phyloP scores from a whole-genome alignment of 2,797 vertebrate genomes.

The Sebastes cheni region DNA sequence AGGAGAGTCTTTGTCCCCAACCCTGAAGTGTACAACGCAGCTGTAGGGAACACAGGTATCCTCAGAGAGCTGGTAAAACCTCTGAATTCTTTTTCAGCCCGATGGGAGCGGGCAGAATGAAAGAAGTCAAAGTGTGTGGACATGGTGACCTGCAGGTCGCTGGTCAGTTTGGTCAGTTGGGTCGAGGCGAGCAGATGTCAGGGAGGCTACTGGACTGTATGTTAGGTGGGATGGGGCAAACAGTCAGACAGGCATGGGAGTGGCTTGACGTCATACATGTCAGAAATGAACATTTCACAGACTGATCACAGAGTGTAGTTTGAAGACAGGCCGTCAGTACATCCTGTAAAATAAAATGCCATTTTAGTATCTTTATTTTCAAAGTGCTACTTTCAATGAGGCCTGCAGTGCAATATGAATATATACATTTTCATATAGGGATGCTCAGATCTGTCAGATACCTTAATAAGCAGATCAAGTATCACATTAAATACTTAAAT shows the following conservation, averaged over 20 bases:
- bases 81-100: conserved; percentile 76
- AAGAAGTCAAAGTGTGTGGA: conserved; percentile 70
- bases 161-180: conserved; percentile 47
- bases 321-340: conserved; percentile 16
- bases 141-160: conserved; percentile 56
- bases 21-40: conserved; percentile 51
- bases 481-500: not conserved
- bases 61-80: conserved; percentile 77
- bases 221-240: conserved; percentile 64
- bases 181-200: conserved; percentile 55
- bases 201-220: conserved; percentile 23
- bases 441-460: not conserved
- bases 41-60: conserved; percentile 66
- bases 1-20: conserved; percentile 51
- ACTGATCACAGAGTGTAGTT: conserved; percentile 12
- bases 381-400: conserved; percentile 46
- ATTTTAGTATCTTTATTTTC: not conserved
- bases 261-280: conserved; percentile 21
- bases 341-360: conserved; percentile 58
- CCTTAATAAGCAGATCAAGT: not conserved
- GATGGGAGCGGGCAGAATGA: conserved; percentile 65
- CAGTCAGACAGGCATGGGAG: conserved; percentile 36
- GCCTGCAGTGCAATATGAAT: conserved; percentile 14
- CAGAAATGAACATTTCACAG: conserved; percentile 34
- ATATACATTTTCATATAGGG: not conserved